Conservation (phyloP, 2,113 vertebrate species). For the Platichthys flesus region DNA sequence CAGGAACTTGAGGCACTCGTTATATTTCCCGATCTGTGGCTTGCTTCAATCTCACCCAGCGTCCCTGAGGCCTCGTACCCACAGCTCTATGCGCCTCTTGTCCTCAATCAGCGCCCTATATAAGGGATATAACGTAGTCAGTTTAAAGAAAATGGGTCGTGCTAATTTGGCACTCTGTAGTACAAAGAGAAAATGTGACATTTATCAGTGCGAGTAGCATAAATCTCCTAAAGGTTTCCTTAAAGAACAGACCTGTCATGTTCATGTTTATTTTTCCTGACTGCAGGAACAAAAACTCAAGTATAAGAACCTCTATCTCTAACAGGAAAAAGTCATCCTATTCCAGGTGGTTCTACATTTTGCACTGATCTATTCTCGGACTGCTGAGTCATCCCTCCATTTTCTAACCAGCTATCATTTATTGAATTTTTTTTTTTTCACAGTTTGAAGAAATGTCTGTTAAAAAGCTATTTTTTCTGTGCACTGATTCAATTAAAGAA, state of each 20-base stretch:
- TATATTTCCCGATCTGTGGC: neutral
- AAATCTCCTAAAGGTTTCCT: neutral
- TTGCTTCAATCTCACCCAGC: neutral
- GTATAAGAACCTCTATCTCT: too few species aligned
- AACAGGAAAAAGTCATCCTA: neutral
- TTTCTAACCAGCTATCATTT: too few species aligned
- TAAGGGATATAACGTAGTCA: neutral
- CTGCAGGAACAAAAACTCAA: too few species aligned
- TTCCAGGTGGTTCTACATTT: neutral
- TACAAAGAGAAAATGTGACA: neutral
- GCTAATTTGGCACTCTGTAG: constrained; percentile 5
- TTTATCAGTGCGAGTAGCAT: neutral
- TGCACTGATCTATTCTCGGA: too few species aligned
- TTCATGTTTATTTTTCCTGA: too few species aligned
- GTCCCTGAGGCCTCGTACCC: neutral
- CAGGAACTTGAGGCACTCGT: neutral
- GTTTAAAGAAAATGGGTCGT: neutral
- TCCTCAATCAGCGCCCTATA: constrained; percentile 6
- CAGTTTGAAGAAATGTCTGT: too few species aligned
- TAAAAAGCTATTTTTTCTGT: too few species aligned
- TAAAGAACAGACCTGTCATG: too few species aligned
- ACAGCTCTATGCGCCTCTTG: neutral
- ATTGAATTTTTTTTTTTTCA: too few species aligned
- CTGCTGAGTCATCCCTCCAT: too few species aligned
- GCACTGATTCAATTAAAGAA: too few species aligned